Evolutionary conservation across 2,888 invertebrate species (phyloP), one percentile per base, ranked within the genome.

Genomic region (Cerceris rybyensis): DNA sequence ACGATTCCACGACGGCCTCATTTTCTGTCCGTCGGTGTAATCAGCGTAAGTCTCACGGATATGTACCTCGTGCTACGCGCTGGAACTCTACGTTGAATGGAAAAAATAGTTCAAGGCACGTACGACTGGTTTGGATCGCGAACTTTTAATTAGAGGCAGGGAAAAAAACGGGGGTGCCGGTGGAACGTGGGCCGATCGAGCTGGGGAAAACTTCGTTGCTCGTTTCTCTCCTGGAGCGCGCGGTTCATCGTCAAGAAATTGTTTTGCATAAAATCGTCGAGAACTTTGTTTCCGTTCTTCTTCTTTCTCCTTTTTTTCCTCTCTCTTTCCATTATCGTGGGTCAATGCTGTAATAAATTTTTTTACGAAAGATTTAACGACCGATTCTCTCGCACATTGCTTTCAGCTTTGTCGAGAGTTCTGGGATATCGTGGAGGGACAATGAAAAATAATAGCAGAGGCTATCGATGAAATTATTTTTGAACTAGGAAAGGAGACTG

Each of bases 81-180:
- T 28, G 28, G 42, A 17, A 72, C 61, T 54, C 66, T 42, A 13
- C 41, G 59, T 28, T 73, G 74, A 82, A 78, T 77, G 73, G 58
- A 55, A 49, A 41, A 61, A 78, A 67, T 75, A 81, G 81, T 75
- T 57, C 70, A 61, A 67, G 71, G 65, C 75, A 83, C 78, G 81
- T 83, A 78, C 71, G 71, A 65, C 50, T 64, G 81, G 80, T 85
- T 79, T 70, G 78, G 82, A 86, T 84, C 76, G 78, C 81, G 73
- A 86, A 88, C 80, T 88, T 88, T 88, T 86, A 88, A 88, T 88
- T 88, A 85, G 84, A 76, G 79, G 57, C 70, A 52, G 61, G 66
- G 28, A 28, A 50, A 54, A 69, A 77, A 59, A 46, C 43, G 58
- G 60, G 49, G 13, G 52, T 52, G 61, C 65, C 46, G 16, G 55